Evolutionary conservation across 2,888 invertebrate genomes (phyloP).

Genomic region (Caenorhabditis becei): DNA sequence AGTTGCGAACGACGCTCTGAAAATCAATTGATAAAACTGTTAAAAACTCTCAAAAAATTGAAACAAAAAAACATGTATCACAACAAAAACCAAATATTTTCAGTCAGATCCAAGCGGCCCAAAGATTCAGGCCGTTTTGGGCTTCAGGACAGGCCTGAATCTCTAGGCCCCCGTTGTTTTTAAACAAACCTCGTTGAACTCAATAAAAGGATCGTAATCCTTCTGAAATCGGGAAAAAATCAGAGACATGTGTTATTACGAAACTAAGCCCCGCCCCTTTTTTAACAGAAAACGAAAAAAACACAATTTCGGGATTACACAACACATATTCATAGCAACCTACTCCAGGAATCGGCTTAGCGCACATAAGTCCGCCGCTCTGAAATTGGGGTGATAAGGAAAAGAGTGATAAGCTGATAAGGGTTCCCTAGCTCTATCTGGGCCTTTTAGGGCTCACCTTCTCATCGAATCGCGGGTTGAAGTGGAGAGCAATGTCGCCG

Average conservation of each 20-base stretch:
- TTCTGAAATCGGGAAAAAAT: constrained; percentile 48
- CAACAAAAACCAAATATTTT: constrained; percentile 1
- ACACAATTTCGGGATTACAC: constrained; percentile 20
- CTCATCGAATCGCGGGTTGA: constrained; percentile 79
- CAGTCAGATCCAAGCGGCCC: neutral
- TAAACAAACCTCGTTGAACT: constrained; percentile 63
- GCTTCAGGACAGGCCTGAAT: constrained; percentile 12
- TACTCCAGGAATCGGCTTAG: constrained; percentile 73
- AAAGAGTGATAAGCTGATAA: neutral
- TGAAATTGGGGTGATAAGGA: neutral
- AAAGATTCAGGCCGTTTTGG: constrained; percentile 21
- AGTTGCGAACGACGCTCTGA: constrained; percentile 71
- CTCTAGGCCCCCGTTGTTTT: neutral
- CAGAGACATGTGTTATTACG: constrained; percentile 21
- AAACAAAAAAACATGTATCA: constrained; percentile 23
- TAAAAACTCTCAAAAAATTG: constrained; percentile 27
- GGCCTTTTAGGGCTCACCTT: constrained; percentile 60
- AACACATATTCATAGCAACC: constrained; percentile 49
- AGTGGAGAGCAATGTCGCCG: constrained; percentile 77
- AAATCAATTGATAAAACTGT: constrained; percentile 19
- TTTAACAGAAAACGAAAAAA: constrained; percentile 18
- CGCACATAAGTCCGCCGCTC: constrained; percentile 67
- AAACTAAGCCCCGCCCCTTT: constrained; percentile 5
- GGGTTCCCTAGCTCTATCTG: too few species aligned
- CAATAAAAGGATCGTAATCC: constrained; percentile 65